Conservation (phyloP, 2,797 vertebrate species). For the Chiroxiphia lanceolata region DNA sequence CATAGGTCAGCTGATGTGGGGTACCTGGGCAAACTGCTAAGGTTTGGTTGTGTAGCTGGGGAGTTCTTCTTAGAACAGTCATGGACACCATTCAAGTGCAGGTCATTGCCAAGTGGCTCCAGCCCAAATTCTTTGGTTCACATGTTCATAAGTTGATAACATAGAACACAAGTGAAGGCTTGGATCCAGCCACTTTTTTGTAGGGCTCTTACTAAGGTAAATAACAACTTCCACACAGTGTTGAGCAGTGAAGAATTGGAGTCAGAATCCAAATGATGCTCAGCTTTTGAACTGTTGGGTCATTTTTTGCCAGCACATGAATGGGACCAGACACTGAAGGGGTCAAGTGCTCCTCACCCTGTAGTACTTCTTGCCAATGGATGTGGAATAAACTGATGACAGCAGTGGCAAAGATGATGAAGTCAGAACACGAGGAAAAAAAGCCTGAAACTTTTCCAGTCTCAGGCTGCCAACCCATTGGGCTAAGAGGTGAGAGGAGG, state of each 20-base stretch:
- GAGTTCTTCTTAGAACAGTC: neutral
- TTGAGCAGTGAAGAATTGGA: neutral
- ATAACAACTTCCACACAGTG: neutral
- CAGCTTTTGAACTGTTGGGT: neutral
- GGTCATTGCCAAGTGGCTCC: neutral
- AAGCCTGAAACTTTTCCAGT: neutral
- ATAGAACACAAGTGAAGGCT: rapidly evolving
- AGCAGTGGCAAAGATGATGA: neutral
- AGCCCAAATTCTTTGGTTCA: neutral
- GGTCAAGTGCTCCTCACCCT: neutral
- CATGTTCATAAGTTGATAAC: neutral
- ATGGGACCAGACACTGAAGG: neutral
- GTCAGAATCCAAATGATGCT: neutral
- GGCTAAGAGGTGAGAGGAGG: neutral
- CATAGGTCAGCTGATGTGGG: neutral
- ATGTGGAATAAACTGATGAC: neutral
- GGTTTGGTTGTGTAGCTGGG: neutral
- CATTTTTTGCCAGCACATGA: neutral
- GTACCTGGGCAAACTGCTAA: neutral
- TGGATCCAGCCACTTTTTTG: neutral
- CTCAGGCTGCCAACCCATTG: neutral
- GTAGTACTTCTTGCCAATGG: neutral
- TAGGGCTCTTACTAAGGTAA: rapidly evolving
- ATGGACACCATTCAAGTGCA: neutral
- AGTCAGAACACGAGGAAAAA: neutral